Evolutionary conservation across 2,113 vertebrate species (phyloP).

Genomic region (Zeus faber): DNA sequence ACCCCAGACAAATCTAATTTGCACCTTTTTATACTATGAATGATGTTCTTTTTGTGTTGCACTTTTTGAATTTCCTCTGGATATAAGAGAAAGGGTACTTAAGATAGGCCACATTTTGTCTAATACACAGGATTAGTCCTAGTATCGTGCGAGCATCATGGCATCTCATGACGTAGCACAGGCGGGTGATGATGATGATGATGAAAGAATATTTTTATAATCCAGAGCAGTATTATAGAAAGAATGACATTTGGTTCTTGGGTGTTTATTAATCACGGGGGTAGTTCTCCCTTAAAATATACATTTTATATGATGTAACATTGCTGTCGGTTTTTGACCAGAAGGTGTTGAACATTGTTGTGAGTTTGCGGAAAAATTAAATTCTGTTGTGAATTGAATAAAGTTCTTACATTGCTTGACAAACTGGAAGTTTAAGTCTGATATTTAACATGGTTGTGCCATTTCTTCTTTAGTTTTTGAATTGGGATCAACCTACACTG

Average conservation of each 20-base stretch:
- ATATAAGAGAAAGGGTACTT: slow-evolving; percentile 52
- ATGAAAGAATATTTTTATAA: slow-evolving; percentile 61
- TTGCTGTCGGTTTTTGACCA: slow-evolving; percentile 69
- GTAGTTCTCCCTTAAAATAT: slow-evolving; percentile 56
- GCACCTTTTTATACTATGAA: slow-evolving; percentile 56
- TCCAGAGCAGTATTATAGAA: slow-evolving; percentile 62
- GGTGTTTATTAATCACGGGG: slow-evolving; percentile 64
- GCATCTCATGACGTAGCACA: slow-evolving; percentile 53
- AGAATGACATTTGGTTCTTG: slow-evolving; percentile 53
- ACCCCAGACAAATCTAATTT: slow-evolving; percentile 29
- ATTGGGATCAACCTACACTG: too few species aligned
- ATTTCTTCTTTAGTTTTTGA: background rate
- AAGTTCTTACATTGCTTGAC: slow-evolving; percentile 14
- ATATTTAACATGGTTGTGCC: background rate
- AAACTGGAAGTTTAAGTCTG: background rate
- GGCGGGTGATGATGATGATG: slow-evolving; percentile 48
- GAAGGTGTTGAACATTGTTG: slow-evolving; percentile 67
- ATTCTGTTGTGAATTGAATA: slow-evolving; percentile 44
- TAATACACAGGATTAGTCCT: slow-evolving; percentile 29
- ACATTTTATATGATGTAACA: slow-evolving; percentile 72
- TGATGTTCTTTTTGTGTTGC: slow-evolving; percentile 48
- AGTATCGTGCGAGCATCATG: slow-evolving; percentile 56
- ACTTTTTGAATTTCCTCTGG: slow-evolving; percentile 62
- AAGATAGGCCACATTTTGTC: slow-evolving; percentile 29
- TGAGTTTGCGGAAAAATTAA: slow-evolving; percentile 73